Base-by-base conservation (phyloP, 2,797 vertebrate genomes). In the Argyrosomus regius region DNA sequence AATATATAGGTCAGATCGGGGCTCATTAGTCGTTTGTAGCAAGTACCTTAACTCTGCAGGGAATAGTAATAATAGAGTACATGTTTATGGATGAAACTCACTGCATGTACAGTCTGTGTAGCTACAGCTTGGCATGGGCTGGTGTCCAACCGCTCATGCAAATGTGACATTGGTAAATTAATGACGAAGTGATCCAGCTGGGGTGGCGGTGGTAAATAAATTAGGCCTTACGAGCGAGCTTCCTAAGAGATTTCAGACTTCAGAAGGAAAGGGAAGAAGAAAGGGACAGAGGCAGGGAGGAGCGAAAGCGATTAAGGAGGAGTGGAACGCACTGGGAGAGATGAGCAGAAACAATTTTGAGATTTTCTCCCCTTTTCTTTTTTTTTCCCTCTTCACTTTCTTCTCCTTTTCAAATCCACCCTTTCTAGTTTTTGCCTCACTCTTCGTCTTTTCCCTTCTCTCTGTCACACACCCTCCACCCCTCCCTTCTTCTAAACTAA, bases 21-120 rank as follows among this genome's bases (percentile, higher is more conserved):
- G 83, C 90, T 93, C 86, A 91, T 94, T 93, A 92, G 90, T 53
- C 72, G 87, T 85, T 87, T 82, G 80, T 70, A 81, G 64, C 82
- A 81, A 87, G 66, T 87, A 76, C 57, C 54, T 73, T 72, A 56
- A 77, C 77, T 89, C 91, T 83, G 60, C 60, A 39, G 91, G 90
- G 88, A 90, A 86, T 64, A 69, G 74, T 74, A 65, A 87, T 90
- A 90, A 86, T 78, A 85, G 61, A 81, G 71, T 18, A 24, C 75
- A 92, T 93, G 82, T 92, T 89, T 91, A 90, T 91, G 85, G 71
- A 89, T 91, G 86, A 89, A 87, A 62, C 61, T 60, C 52, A n/a
- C 74, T 26, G 28, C 85, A 66, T 83, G 78, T 72, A 46, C 72
- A 73, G 71, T 58, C 41, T 22, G 56, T 59, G 65, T 76, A 61